Conservation (phyloP, 2,113 vertebrate genomes). For the Gasterosteus nipponicus region DNA sequence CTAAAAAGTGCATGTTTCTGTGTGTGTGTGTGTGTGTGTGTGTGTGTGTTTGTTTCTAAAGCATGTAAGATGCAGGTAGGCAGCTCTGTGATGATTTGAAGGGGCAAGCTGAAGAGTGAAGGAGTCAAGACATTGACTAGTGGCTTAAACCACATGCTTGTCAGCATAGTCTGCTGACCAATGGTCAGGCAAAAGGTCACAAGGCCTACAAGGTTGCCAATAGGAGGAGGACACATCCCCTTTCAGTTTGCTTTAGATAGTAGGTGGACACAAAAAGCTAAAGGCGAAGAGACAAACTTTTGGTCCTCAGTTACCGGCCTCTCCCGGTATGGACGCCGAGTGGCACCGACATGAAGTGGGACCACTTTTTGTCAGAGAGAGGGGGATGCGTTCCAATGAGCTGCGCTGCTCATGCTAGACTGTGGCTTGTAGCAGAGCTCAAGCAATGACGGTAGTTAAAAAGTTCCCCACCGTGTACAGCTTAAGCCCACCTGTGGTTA, state of each 20-base stretch:
- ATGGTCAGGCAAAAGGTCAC: neutral
- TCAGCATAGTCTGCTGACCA: slow-evolving; percentile 3
- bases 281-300: neutral
- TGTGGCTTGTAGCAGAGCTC: slow-evolving; percentile 46
- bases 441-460: slow-evolving; percentile 28
- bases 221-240: neutral
- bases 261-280: slow-evolving; percentile 2
- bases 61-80: slow-evolving; percentile 71
- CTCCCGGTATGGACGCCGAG: slow-evolving; percentile 9
- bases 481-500: slow-evolving; percentile 24
- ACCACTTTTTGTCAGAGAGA: slow-evolving; percentile 7
- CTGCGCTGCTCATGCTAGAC: slow-evolving; percentile 39
- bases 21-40: slow-evolving; percentile 24
- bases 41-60: slow-evolving; percentile 51
- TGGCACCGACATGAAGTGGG: slow-evolving; percentile 36
- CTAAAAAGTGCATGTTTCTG: slow-evolving; percentile 51
- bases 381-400: slow-evolving; percentile 29
- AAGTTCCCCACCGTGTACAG: slow-evolving; percentile 6
- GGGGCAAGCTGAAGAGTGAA: slow-evolving; percentile 41
- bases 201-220: neutral
- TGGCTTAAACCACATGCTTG: neutral
- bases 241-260: neutral
- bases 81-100: slow-evolving; percentile 78
- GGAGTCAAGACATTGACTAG: slow-evolving; percentile 5
- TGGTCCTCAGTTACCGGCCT: slow-evolving; percentile 3